phyloP scores from a whole-genome alignment of 2,888 invertebrate genomes.

The Machimus rusticus region DNA sequence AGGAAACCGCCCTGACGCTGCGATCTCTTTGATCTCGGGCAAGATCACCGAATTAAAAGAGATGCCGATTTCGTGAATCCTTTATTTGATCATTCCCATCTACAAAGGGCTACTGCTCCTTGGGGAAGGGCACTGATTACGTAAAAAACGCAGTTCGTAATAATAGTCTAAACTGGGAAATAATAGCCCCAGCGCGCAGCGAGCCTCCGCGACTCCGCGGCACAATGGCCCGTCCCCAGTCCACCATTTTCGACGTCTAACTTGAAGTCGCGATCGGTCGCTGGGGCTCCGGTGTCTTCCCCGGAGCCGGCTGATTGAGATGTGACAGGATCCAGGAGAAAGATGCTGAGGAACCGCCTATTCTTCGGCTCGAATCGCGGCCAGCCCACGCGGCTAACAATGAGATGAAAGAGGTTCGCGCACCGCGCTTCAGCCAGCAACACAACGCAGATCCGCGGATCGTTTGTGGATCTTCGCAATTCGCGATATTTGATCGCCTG shows the following conservation, averaged over 20 bases:
- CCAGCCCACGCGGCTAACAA: slow-evolving; percentile 2
- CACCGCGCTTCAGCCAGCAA: background rate
- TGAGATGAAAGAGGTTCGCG: slow-evolving; percentile 19
- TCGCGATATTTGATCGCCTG: slow-evolving; percentile 22
- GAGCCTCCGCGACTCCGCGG: background rate
- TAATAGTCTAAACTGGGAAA: slow-evolving; percentile 32
- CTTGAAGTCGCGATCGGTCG: background rate
- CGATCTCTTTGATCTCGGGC: slow-evolving; percentile 5
- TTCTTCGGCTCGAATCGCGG: background rate
- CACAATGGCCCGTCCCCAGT: slow-evolving; percentile 15
- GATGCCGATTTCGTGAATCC: slow-evolving; percentile 15
- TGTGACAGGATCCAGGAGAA: slow-evolving; percentile 25
- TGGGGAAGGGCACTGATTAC: background rate
- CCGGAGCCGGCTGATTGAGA: background rate
- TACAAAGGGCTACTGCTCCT: slow-evolving; percentile 2
- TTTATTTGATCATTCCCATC: background rate
- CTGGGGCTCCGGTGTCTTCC: background rate
- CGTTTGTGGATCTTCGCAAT: background rate
- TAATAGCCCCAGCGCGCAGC: background rate
- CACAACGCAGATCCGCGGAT: background rate
- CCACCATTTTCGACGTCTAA: slow-evolving; percentile 27
- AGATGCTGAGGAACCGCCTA: background rate
- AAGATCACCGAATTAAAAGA: slow-evolving; percentile 15
- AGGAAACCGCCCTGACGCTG: slow-evolving; percentile 8
- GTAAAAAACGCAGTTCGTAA: background rate